Percentiles rank a stretch among this genome's conserved stretches.
Conservation (phyloP, 2,888 invertebrate species). For the Hypomecis punctinalis region DNA sequence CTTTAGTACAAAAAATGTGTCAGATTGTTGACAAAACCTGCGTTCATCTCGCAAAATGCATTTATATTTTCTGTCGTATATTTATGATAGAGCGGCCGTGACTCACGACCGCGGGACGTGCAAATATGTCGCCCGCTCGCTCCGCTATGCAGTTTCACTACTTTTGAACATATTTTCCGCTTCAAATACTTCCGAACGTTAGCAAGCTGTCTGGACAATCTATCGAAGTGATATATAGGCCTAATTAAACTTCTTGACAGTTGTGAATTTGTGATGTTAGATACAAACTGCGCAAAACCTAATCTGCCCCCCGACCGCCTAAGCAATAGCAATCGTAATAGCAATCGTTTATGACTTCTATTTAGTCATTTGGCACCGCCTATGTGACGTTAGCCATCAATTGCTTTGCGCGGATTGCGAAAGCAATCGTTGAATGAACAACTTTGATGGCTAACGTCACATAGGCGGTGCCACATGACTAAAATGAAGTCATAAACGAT, state of each 20-base stretch:
- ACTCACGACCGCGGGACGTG: slow-evolving; percentile 57
- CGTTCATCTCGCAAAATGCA: slow-evolving; percentile 19
- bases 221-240: not conserved
- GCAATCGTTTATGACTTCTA: too few species aligned
- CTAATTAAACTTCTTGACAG: not conserved
- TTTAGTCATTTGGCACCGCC: too few species aligned
- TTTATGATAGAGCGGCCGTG: slow-evolving; percentile 46
- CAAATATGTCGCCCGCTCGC: slow-evolving; percentile 59
- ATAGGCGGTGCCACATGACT: too few species aligned
- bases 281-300: too few species aligned
- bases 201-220: not conserved
- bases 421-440: too few species aligned
- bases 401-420: too few species aligned
- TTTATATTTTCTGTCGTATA: slow-evolving; percentile 38
- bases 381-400: too few species aligned
- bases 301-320: too few species aligned
- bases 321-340: too few species aligned
- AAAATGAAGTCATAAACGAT: too few species aligned
- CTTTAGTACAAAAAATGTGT: too few species aligned
- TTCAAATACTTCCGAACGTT: not conserved
- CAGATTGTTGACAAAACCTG: not conserved
- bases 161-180: slow-evolving; percentile 9
- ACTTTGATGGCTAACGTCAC: too few species aligned
- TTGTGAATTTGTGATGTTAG: not conserved
- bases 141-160: slow-evolving; percentile 22